phyloP scores from a whole-genome alignment of 2,888 invertebrate species.

The Heteromurus nitidus region DNA sequence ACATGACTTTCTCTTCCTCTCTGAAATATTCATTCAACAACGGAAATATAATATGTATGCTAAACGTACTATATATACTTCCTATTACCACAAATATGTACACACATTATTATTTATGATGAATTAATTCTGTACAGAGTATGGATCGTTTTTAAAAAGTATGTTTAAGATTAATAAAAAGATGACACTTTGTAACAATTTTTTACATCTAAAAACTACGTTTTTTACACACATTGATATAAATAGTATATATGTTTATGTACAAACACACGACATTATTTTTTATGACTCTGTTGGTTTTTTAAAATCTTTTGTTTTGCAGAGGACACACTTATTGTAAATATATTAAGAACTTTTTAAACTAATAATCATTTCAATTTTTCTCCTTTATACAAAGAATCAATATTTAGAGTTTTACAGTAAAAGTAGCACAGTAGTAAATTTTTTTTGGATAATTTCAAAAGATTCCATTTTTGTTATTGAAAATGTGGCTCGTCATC shows the following conservation, averaged over 20 bases:
- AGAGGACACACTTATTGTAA: too few species aligned
- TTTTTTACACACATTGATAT: background rate
- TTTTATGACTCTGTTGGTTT: too few species aligned
- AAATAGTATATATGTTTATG: background rate
- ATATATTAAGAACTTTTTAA: too few species aligned
- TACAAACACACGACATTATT: background rate
- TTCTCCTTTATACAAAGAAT: too few species aligned
- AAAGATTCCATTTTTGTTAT: too few species aligned
- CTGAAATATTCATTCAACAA: slow-evolving; percentile 4
- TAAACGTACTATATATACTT: slow-evolving; percentile 3
- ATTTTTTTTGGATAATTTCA: too few species aligned
- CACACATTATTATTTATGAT: background rate
- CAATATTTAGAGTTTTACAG: too few species aligned
- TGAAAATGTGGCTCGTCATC: too few species aligned
- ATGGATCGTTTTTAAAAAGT: background rate
- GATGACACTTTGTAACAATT: background rate
- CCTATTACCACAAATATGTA: background rate
- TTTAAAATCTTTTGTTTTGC: too few species aligned
- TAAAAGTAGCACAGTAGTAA: too few species aligned
- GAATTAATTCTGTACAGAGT: background rate
- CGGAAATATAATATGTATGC: slow-evolving; percentile 2
- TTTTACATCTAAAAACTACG: too few species aligned
- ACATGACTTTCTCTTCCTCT: background rate
- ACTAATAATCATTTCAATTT: too few species aligned
- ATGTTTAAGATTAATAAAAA: background rate